Conservation (phyloP, 2,888 invertebrate species). For the Epicampocera succincta region DNA sequence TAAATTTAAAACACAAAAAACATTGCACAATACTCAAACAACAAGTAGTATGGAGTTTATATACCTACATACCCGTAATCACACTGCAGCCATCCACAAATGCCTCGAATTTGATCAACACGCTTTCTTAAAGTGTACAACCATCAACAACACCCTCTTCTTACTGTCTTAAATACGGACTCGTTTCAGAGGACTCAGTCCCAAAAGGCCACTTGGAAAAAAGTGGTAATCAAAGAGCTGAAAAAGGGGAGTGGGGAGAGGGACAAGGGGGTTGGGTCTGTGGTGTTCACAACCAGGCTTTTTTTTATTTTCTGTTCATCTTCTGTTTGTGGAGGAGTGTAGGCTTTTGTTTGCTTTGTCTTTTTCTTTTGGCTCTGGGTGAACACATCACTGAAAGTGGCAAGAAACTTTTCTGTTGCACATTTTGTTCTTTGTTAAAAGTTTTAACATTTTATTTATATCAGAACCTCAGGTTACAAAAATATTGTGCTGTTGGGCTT, state of each 20-base stretch:
- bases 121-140: slow-evolving; percentile 69
- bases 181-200: slow-evolving; percentile 30
- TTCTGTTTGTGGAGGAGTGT: slow-evolving; percentile 65
- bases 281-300: slow-evolving; percentile 43
- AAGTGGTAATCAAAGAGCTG: background rate
- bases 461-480: slow-evolving; percentile 46
- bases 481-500: slow-evolving; percentile 1
- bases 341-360: slow-evolving; percentile 7
- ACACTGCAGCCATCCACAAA: slow-evolving; percentile 56
- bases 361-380: slow-evolving; percentile 29
- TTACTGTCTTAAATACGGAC: slow-evolving; percentile 39
- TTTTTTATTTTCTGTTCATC: slow-evolving; percentile 42
- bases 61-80: slow-evolving; percentile 44
- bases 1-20: slow-evolving; percentile 7
- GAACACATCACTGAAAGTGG: slow-evolving; percentile 45
- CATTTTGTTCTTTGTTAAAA: slow-evolving; percentile 52
- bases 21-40: slow-evolving; percentile 30
- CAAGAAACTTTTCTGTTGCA: slow-evolving; percentile 40
- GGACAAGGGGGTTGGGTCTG: background rate
- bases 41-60: slow-evolving; percentile 53
- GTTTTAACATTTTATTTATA: slow-evolving; percentile 66
- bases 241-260: too few relatives aligned
- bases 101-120: slow-evolving; percentile 69
- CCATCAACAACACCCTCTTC: slow-evolving; percentile 70
- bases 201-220: background rate